These are phyloP conservation scores for Tenthredo livida DNA, from an alignment of 2,888 invertebrate species.

Conservation along the genomic window DNA sequence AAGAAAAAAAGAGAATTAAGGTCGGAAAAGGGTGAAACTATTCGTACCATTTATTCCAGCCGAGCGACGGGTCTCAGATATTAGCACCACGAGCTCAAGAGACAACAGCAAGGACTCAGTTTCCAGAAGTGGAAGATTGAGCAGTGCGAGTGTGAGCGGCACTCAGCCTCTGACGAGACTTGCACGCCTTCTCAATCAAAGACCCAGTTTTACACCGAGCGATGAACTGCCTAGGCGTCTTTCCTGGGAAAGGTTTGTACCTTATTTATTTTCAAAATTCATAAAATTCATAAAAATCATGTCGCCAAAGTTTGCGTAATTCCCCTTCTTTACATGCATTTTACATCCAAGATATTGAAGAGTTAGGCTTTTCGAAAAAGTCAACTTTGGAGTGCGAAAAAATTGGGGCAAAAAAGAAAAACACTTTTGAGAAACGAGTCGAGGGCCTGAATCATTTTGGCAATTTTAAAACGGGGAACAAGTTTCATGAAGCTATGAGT, in stretches of 20 bases:
- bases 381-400: not conserved
- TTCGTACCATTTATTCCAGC: slow-evolving; percentile 55
- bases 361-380: not conserved
- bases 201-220: slow-evolving; percentile 74
- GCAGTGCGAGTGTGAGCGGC: slow-evolving; percentile 73
- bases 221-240: slow-evolving; percentile 80
- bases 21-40: not conserved
- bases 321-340: no score
- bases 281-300: no score
- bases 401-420: not conserved
- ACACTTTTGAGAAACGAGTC: not conserved
- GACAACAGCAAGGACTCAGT: slow-evolving; percentile 69
- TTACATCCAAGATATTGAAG: not conserved
- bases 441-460: not conserved
- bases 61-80: slow-evolving; percentile 73
- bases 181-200: slow-evolving; percentile 81
- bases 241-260: slow-evolving; percentile 81
- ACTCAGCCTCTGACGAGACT: slow-evolving; percentile 79
- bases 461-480: not conserved
- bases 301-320: not conserved
- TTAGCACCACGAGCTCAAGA: slow-evolving; percentile 63
- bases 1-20: not conserved
- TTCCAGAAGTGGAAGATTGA: slow-evolving; percentile 68
- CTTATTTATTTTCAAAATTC: slow-evolving; percentile 17
- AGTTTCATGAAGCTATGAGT: not conserved